Conservation (phyloP, 2,797 vertebrate species). For the Falco rusticolus region DNA sequence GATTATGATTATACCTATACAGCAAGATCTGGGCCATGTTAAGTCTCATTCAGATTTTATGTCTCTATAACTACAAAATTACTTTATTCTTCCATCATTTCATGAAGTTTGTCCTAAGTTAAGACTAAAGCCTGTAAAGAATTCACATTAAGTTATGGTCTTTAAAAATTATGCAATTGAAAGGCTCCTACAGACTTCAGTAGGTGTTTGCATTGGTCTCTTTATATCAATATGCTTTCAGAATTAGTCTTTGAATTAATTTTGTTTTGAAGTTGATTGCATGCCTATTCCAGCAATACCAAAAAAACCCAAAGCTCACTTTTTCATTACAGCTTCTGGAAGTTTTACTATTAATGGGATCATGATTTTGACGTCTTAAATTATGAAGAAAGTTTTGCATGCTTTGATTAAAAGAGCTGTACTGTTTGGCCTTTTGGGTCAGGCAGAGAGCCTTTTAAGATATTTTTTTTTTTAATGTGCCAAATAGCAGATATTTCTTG, state of each 20-base stretch:
- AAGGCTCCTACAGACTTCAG: background rate
- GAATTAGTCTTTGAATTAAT: slow-evolving; percentile 42
- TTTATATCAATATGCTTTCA: background rate
- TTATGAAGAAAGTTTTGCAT: background rate
- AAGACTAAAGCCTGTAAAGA: background rate
- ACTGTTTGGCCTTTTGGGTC: background rate
- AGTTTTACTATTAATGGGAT: background rate
- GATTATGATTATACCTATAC: background rate
- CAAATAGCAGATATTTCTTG: background rate
- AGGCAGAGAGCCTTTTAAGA: background rate
- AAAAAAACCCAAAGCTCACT: background rate
- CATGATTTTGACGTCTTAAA: background rate
- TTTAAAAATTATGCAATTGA: background rate
- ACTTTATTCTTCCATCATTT: background rate
- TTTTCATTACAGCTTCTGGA: background rate
- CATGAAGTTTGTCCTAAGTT: background rate
- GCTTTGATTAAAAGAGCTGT: background rate
- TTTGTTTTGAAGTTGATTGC: slow-evolving; percentile 25
- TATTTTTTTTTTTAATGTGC: background rate
- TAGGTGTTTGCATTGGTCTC: background rate
- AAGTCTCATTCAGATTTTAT: background rate
- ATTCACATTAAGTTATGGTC: background rate
- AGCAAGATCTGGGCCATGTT: background rate
- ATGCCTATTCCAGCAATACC: background rate
- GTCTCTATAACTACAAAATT: background rate